A percentile compares a stretch with the other conserved stretches of the same genome.
Conservation (phyloP, 1,140 invertebrate species). For the Magallana angulata region DNA sequence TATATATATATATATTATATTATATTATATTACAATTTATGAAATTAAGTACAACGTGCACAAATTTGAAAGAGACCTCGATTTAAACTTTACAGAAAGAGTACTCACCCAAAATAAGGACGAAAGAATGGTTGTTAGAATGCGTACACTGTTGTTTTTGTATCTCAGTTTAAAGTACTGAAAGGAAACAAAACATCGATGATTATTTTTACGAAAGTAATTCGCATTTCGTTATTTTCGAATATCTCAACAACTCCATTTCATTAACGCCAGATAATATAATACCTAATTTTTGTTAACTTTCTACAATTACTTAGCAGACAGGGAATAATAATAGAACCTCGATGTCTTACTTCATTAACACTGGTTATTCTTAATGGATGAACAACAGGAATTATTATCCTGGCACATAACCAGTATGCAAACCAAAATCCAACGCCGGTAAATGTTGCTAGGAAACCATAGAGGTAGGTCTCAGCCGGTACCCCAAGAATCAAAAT, state of each 20-base stretch:
- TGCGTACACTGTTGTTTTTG: neutral
- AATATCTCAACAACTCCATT: neutral
- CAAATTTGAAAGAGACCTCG: too few species aligned
- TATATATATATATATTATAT: too few species aligned
- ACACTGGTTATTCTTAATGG: slow-evolving; percentile 56
- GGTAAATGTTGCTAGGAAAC: slow-evolving; percentile 38
- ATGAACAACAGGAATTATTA: slow-evolving; percentile 56
- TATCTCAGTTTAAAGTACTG: slow-evolving; percentile 36
- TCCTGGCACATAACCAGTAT: slow-evolving; percentile 41
- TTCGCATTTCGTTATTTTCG: too few species aligned
- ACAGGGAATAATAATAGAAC: neutral
- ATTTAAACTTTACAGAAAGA: neutral
- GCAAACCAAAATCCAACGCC: slow-evolving; percentile 46
- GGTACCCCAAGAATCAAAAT: slow-evolving; percentile 58
- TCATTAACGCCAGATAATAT: neutral
- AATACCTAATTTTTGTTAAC: neutral
- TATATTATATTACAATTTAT: too few species aligned
- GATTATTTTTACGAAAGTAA: too few species aligned
- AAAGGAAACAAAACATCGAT: neutral
- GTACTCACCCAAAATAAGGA: slow-evolving; percentile 20
- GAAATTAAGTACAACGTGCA: neutral
- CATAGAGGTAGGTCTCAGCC: slow-evolving; percentile 55
- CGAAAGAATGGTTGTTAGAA: neutral
- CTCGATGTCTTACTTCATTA: slow-evolving; percentile 33
- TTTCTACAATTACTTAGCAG: too few species aligned